A percentile compares a stretch with the other conserved stretches of the same genome.
Conservation (phyloP, 2,888 invertebrate genomes). For the Hyalella azteca region DNA sequence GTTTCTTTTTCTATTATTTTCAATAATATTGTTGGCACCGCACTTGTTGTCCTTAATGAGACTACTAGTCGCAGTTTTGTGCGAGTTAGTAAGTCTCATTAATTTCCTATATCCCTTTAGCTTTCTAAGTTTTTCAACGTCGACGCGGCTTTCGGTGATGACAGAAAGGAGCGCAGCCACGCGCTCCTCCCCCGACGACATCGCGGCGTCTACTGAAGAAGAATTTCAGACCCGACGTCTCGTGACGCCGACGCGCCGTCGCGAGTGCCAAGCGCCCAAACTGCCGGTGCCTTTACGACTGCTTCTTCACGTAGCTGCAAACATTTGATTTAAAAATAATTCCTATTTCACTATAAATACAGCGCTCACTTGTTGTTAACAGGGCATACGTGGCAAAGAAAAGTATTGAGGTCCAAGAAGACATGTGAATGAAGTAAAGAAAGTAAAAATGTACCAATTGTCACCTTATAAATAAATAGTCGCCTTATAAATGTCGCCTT, state of each 20-base stretch:
- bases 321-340: too few species aligned
- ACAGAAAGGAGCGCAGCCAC: constrained; percentile 44
- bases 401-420: too few species aligned
- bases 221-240: not conserved
- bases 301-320: too few species aligned
- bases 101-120: constrained; percentile 42
- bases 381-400: too few species aligned
- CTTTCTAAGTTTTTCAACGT: constrained; percentile 36
- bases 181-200: constrained; percentile 51
- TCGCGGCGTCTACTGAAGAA: constrained; percentile 44
- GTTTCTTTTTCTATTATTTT: not conserved
- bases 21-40: not conserved
- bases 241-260: not conserved
- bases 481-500: too few species aligned
- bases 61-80: not conserved
- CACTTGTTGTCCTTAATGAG: not conserved
- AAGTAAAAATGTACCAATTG: too few species aligned
- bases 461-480: too few species aligned
- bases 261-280: not conserved
- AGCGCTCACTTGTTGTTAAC: too few species aligned
- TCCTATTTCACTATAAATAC: too few species aligned
- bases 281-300: not conserved
- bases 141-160: constrained; percentile 43
- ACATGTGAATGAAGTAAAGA: too few species aligned
- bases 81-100: constrained; percentile 33